These are phyloP conservation scores for Drosophila recens DNA, from an alignment of 2,888 invertebrate genomes.

Conservation along the genomic window DNA sequence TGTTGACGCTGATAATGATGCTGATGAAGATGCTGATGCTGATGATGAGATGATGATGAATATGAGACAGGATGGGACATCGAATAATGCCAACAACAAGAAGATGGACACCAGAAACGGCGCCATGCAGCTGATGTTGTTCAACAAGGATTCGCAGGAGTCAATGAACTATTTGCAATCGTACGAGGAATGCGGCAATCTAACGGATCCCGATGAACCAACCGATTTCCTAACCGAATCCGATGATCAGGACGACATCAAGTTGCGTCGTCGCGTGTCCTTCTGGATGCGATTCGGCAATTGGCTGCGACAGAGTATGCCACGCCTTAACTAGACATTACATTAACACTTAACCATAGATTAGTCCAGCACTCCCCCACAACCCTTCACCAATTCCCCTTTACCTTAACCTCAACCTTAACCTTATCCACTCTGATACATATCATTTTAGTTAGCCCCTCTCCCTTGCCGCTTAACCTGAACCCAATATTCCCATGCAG, in stretches of 20 bases:
- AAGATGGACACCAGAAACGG: neutral
- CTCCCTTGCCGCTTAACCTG: too few relatives aligned
- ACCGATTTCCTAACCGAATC: constrained; percentile 8
- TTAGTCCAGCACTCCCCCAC: too few relatives aligned
- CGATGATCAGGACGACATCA: constrained; percentile 1
- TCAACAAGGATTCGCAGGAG: neutral
- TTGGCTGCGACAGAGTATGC: constrained; percentile 39
- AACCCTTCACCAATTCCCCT: too few relatives aligned
- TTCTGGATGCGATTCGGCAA: constrained; percentile 39
- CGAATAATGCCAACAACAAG: neutral
- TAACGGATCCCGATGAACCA: constrained; percentile 17
- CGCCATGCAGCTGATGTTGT: constrained; percentile 3
- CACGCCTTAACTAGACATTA: constrained; percentile 17
- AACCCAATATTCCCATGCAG: neutral
- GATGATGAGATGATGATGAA: too few relatives aligned
- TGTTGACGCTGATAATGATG: neutral
- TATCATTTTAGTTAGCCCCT: neutral
- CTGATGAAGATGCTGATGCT: neutral
- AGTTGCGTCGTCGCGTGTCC: constrained; percentile 13
- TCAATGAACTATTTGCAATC: neutral
- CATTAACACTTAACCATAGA: too few relatives aligned
- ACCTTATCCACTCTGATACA: neutral
- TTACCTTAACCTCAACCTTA: too few relatives aligned
- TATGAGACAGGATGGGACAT: neutral
- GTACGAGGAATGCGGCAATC: constrained; percentile 6